Base-by-base conservation (phyloP, 53 echinoderm and acorn worm species). In the Crossaster papposus region DNA sequence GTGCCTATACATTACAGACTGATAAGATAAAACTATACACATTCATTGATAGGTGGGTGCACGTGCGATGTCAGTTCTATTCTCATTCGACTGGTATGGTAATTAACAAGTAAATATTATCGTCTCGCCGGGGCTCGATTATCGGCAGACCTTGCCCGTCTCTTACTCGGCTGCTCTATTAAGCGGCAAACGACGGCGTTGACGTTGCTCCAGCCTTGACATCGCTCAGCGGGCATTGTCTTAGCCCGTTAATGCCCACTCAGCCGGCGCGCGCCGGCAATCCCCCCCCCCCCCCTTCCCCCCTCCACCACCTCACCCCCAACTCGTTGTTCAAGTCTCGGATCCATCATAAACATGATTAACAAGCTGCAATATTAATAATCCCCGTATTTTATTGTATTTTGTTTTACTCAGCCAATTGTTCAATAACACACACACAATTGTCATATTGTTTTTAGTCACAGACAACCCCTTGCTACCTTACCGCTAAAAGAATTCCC, bases 31-130 rank as follows among this genome's bases (percentile, higher is more conserved):
- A 17, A n/a, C n/a, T 24, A 52, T 26, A 28, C 50, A 76, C 13
- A 36, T 50, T 9, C n/a, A 26, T 32, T 14, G 20, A 4, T 22
- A 7, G 62, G 80, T 36, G 33, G 62, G 33, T 20, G 51, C 85
- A 73, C 85, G 85, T 85, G 85, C 54, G 6, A 30, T 32, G 72
- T 58, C 36, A 85, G 72, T 85, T 82, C 53, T 31, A 52, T 52
- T 30, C 82, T 73, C 73, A 50, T 70, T 85, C 23, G 72, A 72
- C 72, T 23, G 85, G 52, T 53, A 23, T 64, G 17, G 75, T 74
- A 74, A 74, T 74, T 74, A 74, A 20, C 33, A 15, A 12, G 36
- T 36, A 35, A 74, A 58, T 58, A 74, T n/a, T 74, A 74, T 34
- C 34, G 36, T 35, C 9, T 34, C 75, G 75, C 75, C 22, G 36